Percentiles rank a stretch among this genome's conserved stretches.
Evolutionary conservation across 2,888 invertebrate species (phyloP).

Genomic region (Tryphoninae sp.): DNA sequence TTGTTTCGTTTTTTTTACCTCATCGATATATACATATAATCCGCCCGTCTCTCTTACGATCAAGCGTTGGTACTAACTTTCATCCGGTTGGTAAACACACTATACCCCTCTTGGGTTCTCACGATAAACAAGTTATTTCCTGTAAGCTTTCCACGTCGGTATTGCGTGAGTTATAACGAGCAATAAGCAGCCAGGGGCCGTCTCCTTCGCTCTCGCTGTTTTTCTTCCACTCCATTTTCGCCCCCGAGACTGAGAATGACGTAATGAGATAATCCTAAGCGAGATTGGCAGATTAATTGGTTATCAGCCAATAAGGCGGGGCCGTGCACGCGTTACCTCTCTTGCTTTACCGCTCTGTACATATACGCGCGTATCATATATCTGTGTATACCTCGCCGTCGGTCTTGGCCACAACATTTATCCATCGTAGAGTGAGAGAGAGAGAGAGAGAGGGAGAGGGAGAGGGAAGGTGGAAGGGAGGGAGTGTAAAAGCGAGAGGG

Average conservation of each 20-base stretch:
- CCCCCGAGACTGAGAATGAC: constrained; percentile 36
- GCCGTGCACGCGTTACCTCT: constrained; percentile 47
- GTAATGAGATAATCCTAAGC: constrained; percentile 69
- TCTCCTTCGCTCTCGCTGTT: constrained; percentile 39
- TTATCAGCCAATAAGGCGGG: constrained; percentile 66
- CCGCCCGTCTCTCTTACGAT: constrained; percentile 6
- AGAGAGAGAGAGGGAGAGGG: constrained; percentile 1
- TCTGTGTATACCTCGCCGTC: constrained; percentile 30
- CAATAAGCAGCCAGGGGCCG: constrained; percentile 53
- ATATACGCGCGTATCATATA: constrained; percentile 17
- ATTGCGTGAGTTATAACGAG: constrained; percentile 58
- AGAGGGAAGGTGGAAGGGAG: too few species aligned
- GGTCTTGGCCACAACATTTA: constrained; percentile 58
- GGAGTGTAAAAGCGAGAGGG: background rate
- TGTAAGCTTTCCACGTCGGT: constrained; percentile 2
- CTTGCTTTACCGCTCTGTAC: constrained; percentile 20
- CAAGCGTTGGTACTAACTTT: constrained; percentile 42
- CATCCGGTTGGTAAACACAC: constrained; percentile 58
- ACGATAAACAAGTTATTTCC: constrained; percentile 47
- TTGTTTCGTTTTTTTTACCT: background rate
- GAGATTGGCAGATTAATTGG: constrained; percentile 72
- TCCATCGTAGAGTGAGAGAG: constrained; percentile 35
- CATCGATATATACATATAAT: background rate
- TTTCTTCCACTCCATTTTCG: constrained; percentile 24
- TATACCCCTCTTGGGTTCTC: constrained; percentile 61